Evolutionary conservation across 2,797 vertebrate genomes (phyloP).

Genomic region (Mormyrus proboscirostris): DNA sequence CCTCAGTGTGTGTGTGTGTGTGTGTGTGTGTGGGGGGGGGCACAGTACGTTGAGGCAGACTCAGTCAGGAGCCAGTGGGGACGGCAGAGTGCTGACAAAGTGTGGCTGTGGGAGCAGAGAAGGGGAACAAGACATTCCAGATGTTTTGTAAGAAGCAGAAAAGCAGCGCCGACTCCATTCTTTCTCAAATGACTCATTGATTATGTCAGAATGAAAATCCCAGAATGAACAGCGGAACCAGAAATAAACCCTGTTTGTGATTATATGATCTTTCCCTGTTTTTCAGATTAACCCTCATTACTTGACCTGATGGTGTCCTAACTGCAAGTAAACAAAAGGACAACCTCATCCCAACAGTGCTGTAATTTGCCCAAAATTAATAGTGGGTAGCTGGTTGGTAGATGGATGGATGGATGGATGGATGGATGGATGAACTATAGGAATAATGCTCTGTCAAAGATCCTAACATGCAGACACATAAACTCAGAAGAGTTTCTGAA

Average conservation of each 20-base stretch:
- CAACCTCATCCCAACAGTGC: not conserved
- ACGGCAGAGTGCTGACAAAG: not conserved
- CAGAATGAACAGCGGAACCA: not conserved
- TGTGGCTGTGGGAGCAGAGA: not conserved
- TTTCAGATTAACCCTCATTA: not conserved
- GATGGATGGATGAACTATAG: not conserved
- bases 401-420: not conserved
- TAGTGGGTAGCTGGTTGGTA: not conserved
- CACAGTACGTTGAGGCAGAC: not conserved
- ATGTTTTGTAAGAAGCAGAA: not conserved
- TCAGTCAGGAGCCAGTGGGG: not conserved
- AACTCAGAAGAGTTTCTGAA: not conserved
- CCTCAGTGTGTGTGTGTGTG: not conserved
- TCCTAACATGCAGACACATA: not conserved
- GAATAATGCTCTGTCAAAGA: not conserved
- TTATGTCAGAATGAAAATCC: not conserved
- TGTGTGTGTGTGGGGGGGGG: not conserved
- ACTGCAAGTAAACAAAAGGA: not conserved
- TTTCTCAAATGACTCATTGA: not conserved
- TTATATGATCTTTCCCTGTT: not conserved
- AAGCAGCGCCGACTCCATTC: too few species aligned
- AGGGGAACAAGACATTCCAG: not conserved
- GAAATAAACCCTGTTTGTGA: not conserved
- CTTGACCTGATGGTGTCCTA: not conserved
- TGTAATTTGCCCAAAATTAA: not conserved